Evolutionary conservation across 1,140 invertebrate species (phyloP).

Genomic region (Notospermus geniculatus): DNA sequence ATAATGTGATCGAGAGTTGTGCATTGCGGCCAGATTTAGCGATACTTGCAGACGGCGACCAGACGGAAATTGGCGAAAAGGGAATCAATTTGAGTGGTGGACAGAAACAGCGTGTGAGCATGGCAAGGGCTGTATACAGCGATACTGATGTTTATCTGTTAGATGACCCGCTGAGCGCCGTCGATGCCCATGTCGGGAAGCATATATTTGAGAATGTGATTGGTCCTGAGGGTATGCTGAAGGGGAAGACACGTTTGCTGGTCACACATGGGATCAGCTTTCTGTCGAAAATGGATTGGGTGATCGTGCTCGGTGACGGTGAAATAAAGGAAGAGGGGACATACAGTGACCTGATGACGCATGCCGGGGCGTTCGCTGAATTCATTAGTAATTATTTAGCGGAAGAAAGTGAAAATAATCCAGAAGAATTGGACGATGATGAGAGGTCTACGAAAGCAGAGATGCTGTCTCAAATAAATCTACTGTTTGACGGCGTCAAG

Average conservation of each 20-base stretch:
- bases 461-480: too few relatives aligned
- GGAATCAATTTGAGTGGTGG: constrained; percentile 54
- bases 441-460: too few relatives aligned
- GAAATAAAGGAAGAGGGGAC: constrained; percentile 76
- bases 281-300: constrained; percentile 78
- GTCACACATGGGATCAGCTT: constrained; percentile 86
- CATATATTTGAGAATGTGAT: constrained; percentile 51
- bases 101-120: constrained; percentile 57
- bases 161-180: constrained; percentile 61
- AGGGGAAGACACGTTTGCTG: constrained; percentile 32
- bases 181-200: constrained; percentile 57
- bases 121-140: constrained; percentile 56
- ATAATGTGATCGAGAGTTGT: constrained; percentile 43
- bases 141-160: constrained; percentile 69
- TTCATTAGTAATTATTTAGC: constrained; percentile 13
- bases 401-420: constrained; percentile 1
- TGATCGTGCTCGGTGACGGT: constrained; percentile 79
- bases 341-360: constrained; percentile 64
- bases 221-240: constrained; percentile 61
- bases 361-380: constrained; percentile 10
- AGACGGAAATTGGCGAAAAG: constrained; percentile 28
- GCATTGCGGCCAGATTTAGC: constrained; percentile 55
- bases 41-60: constrained; percentile 60
- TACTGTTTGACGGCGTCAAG: too few relatives aligned
- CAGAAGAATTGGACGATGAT: constrained; percentile 16